A percentile compares a stretch with the other conserved stretches of the same genome.
These are phyloP conservation scores for Papilio aristodemus DNA, from an alignment of 1,140 invertebrate species.

Conservation along the genomic window DNA sequence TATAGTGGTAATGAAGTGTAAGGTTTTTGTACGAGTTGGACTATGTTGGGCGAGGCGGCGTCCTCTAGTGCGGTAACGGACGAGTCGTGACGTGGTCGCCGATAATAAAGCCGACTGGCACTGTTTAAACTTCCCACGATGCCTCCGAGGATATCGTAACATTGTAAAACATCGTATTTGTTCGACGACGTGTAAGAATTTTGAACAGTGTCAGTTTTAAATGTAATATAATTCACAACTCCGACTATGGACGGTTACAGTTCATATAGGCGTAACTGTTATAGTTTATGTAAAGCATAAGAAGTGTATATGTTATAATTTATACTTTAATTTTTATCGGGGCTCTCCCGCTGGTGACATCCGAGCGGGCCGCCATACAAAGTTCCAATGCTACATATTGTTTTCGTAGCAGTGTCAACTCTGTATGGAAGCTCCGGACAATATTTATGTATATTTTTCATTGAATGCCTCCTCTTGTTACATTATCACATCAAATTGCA, in stretches of 20 bases:
- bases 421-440: slow-evolving; percentile 44
- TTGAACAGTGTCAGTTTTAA: slow-evolving; percentile 46
- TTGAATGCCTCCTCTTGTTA: slow-evolving; percentile 66
- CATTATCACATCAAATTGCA: slow-evolving; percentile 64
- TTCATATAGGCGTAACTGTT: slow-evolving; percentile 77
- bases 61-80: slow-evolving; percentile 53
- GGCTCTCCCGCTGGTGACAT: slow-evolving; percentile 33
- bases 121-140: slow-evolving; percentile 39
- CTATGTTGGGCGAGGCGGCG: slow-evolving; percentile 52
- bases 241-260: slow-evolving; percentile 68
- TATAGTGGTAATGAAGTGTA: slow-evolving; percentile 55
- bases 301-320: slow-evolving; percentile 78
- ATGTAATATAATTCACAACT: slow-evolving; percentile 75
- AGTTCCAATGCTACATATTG: slow-evolving; percentile 26
- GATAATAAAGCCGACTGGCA: slow-evolving; percentile 45
- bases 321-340: slow-evolving; percentile 63
- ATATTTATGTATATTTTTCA: slow-evolving; percentile 69
- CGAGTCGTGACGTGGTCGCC: slow-evolving; percentile 51
- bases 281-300: slow-evolving; percentile 79
- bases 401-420: slow-evolving; percentile 39
- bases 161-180: slow-evolving; percentile 19
- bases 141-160: not conserved
- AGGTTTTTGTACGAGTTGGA: slow-evolving; percentile 69
- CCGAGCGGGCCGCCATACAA: slow-evolving; percentile 29
- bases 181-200: slow-evolving; percentile 26